Evolutionary conservation across 1,140 invertebrate species (phyloP).

Genomic region (Myzus persicae): DNA sequence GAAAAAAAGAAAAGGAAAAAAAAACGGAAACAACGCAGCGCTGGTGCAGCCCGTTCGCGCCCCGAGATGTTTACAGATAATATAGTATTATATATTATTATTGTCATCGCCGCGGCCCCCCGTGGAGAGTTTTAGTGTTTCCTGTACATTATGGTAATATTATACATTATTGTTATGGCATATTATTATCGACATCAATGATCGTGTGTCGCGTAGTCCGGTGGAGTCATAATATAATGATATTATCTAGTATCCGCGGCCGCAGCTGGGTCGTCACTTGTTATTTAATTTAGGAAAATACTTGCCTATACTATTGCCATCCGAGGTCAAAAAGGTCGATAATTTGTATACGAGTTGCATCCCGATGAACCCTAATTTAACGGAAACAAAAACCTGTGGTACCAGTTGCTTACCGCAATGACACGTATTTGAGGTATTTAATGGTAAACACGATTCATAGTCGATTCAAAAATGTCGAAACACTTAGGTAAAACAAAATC

Average conservation of each 20-base stretch:
- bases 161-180: neutral
- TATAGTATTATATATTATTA: neutral
- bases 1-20: neutral
- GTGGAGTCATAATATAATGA: neutral
- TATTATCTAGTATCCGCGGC: neutral
- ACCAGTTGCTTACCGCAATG: neutral
- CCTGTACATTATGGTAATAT: neutral
- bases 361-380: neutral
- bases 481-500: neutral
- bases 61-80: neutral
- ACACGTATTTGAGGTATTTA: neutral
- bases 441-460: neutral
- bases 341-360: neutral
- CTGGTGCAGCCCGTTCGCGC: neutral
- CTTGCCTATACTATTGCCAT: neutral
- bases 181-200: neutral
- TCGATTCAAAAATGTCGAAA: neutral
- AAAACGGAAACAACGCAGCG: neutral
- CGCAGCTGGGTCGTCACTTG: neutral
- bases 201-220: neutral
- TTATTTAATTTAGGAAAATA: neutral
- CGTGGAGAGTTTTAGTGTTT: neutral
- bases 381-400: too few species aligned
- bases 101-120: neutral
- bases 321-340: neutral